Percentiles rank a stretch among this genome's conserved stretches.
Evolutionary conservation across 2,797 vertebrate genomes (phyloP).

Genomic region (Myotis vivesi): DNA sequence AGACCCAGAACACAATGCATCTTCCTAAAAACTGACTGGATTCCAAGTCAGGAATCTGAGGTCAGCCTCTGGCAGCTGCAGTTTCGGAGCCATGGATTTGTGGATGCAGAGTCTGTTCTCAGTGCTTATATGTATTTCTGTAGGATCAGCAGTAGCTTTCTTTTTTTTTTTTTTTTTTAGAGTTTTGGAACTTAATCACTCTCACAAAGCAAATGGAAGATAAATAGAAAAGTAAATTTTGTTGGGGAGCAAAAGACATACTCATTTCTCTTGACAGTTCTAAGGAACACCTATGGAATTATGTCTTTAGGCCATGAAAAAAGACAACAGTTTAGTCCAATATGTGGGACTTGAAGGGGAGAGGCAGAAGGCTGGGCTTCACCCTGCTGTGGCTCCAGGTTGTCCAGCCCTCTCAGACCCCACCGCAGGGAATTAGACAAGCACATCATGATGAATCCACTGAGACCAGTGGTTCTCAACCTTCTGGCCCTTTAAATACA

Average conservation of each 20-base stretch:
- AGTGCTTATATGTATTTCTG: not conserved
- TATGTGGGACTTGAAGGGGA: not conserved
- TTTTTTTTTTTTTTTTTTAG: not conserved
- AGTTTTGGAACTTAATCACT: conserved; percentile 3
- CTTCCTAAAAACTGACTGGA: not conserved
- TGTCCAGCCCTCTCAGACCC: not conserved
- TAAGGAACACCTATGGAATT: not conserved
- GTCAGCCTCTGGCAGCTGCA: rapidly evolving
- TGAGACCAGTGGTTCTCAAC: too few relatives aligned
- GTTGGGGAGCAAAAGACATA: not conserved
- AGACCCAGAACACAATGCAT: not conserved
- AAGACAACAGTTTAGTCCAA: not conserved
- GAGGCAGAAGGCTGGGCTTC: not conserved
- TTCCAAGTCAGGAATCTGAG: not conserved
- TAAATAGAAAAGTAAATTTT: not conserved
- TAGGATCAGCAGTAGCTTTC: not conserved
- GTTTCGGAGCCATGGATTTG: not conserved
- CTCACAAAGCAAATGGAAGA: not conserved
- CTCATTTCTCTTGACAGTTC: not conserved
- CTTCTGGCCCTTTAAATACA: too few relatives aligned
- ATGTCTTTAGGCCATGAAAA: not conserved
- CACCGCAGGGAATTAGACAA: not conserved
- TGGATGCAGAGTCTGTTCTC: not conserved
- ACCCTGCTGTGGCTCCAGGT: not conserved
- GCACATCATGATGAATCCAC: too few relatives aligned